These are phyloP conservation scores for Ceratina calcarata DNA, from an alignment of 1,140 invertebrate genomes.

Conservation along the genomic window DNA sequence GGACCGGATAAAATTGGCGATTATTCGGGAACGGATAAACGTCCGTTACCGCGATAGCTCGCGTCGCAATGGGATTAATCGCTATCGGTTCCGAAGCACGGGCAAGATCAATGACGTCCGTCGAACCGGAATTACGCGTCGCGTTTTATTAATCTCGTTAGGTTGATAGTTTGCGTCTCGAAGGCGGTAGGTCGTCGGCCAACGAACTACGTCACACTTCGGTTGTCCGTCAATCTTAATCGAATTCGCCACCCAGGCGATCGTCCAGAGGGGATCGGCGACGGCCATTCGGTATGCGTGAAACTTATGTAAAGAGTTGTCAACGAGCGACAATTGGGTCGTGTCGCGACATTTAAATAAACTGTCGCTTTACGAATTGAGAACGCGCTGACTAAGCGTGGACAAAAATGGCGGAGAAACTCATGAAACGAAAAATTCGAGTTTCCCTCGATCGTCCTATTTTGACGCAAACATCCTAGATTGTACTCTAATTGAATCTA, in stretches of 20 bases:
- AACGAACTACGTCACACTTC: constrained; percentile 56
- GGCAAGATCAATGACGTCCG: constrained; percentile 46
- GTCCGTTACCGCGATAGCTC: neutral
- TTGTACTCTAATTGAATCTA: too few species aligned
- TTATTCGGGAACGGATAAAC: neutral
- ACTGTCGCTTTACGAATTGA: constrained; percentile 43
- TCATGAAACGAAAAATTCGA: neutral
- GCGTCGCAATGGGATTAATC: neutral
- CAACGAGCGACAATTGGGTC: constrained; percentile 52
- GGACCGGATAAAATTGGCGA: neutral
- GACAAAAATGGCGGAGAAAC: neutral
- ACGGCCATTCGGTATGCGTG: constrained; percentile 6
- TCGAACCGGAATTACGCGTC: constrained; percentile 58
- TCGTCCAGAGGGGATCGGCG: constrained; percentile 29
- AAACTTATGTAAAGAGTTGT: constrained; percentile 52
- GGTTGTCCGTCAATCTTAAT: constrained; percentile 64
- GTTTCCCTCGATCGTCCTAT: neutral
- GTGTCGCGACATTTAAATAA: constrained; percentile 42
- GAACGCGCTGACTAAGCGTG: neutral
- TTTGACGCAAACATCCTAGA: too few species aligned
- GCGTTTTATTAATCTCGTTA: constrained; percentile 62
- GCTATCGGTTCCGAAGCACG: constrained; percentile 15
- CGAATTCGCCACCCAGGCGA: constrained; percentile 54
- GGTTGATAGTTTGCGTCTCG: constrained; percentile 39
- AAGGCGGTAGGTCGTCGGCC: constrained; percentile 48